A percentile compares a stretch with the other conserved stretches of the same genome.
phyloP scores from a whole-genome alignment of 2,113 vertebrate species.

The Petrocephalus zakoni region DNA sequence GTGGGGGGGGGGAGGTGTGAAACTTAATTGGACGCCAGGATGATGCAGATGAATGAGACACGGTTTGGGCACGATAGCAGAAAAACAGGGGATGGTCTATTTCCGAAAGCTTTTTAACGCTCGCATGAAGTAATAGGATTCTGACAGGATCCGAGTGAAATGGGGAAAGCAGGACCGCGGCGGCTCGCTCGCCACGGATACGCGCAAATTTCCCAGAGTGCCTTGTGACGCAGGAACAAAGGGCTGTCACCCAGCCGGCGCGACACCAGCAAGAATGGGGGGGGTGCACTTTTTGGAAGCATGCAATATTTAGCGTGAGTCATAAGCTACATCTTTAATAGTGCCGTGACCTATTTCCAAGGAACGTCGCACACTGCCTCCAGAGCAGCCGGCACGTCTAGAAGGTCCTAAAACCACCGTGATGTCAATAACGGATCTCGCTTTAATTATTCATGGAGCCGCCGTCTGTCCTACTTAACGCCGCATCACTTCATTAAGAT shows the following conservation, averaged over 20 bases:
- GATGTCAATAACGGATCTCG: slow-evolving; percentile 54
- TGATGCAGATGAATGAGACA: not conserved
- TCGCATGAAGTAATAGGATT: not conserved
- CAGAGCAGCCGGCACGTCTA: slow-evolving; percentile 36
- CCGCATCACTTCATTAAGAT: slow-evolving; percentile 41
- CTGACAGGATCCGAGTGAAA: not conserved
- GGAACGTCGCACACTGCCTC: slow-evolving; percentile 45
- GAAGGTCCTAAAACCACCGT: slow-evolving; percentile 41
- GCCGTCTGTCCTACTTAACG: slow-evolving; percentile 51
- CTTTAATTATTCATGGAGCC: slow-evolving; percentile 56
- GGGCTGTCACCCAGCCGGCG: not conserved
- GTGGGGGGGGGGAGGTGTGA: not conserved
- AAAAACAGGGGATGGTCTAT: not conserved
- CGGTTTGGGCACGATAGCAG: not conserved
- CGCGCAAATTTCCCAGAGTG: slow-evolving; percentile 3
- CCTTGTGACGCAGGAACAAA: slow-evolving; percentile 12
- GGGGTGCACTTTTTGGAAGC: not conserved
- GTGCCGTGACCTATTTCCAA: slow-evolving; percentile 55
- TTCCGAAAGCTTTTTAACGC: not conserved
- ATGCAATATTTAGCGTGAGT: slow-evolving; percentile 43
- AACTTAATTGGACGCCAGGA: not conserved
- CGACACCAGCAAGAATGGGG: not conserved
- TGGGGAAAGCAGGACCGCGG: not conserved
- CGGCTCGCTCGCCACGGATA: not conserved
- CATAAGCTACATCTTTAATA: slow-evolving; percentile 48